These are phyloP conservation scores for Promerops cafer DNA, from an alignment of 2,113 vertebrate species.

Conservation along the genomic window DNA sequence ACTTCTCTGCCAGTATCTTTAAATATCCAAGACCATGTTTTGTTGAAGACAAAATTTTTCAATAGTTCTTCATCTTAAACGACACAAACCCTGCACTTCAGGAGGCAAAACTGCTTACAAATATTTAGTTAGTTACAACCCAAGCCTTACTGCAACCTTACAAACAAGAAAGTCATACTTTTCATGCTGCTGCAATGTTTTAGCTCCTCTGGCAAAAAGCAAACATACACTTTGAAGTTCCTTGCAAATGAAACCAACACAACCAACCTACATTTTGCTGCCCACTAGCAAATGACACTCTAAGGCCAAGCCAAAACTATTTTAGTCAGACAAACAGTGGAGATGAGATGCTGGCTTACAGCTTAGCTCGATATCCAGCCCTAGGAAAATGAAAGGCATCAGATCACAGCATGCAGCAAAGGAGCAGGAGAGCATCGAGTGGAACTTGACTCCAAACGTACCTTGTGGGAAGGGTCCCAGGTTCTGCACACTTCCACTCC, in stretches of 20 bases:
- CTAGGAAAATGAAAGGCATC: background rate
- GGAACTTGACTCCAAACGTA: background rate
- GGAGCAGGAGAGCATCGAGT: background rate
- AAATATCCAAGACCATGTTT: background rate
- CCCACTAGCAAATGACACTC: background rate
- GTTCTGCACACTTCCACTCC: background rate
- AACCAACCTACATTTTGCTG: background rate
- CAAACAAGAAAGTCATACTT: background rate
- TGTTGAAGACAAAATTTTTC: background rate
- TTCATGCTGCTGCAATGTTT: background rate
- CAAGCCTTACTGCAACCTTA: background rate
- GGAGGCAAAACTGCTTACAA: background rate
- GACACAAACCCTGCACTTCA: background rate
- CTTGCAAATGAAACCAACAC: background rate
- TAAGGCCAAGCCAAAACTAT: background rate
- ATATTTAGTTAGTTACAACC: background rate
- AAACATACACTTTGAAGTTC: background rate
- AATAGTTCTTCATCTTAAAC: background rate
- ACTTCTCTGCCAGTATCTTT: background rate
- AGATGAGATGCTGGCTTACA: background rate
- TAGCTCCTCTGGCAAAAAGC: background rate
- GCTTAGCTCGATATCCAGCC: background rate
- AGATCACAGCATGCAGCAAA: background rate
- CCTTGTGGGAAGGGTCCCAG: slow-evolving; percentile 13
- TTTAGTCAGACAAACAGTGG: background rate